Evolutionary conservation across 2,888 invertebrate species (phyloP).

Genomic region (Phania funesta): DNA sequence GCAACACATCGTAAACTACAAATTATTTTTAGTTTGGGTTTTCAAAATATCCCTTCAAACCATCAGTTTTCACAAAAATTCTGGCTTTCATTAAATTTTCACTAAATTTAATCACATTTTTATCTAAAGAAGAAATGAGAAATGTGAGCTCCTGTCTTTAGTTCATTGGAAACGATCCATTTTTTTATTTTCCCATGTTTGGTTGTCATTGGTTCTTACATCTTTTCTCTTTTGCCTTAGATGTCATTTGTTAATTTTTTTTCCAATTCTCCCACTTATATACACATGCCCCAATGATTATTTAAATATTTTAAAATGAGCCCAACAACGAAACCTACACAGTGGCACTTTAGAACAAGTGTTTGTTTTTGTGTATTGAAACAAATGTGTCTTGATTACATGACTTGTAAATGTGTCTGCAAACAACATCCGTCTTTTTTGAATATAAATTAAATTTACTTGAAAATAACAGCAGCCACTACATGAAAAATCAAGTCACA

Average conservation of each 20-base stretch:
- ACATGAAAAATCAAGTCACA: conserved; percentile 13
- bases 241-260: too few relatives aligned
- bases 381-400: conserved; percentile 42
- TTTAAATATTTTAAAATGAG: background rate
- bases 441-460: conserved; percentile 26
- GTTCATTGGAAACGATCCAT: too few relatives aligned
- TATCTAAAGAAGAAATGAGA: too few relatives aligned
- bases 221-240: too few relatives aligned
- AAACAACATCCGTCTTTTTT: conserved; percentile 14
- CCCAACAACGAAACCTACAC: background rate
- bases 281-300: background rate
- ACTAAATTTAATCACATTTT: too few relatives aligned
- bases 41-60: too few relatives aligned
- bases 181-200: too few relatives aligned
- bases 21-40: background rate
- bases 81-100: too few relatives aligned
- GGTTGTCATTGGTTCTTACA: too few relatives aligned
- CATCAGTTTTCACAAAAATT: too few relatives aligned
- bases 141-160: too few relatives aligned
- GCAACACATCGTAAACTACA: conserved; percentile 28
- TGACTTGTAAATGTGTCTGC: conserved; percentile 29
- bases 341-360: background rate
- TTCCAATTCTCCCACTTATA: background rate
- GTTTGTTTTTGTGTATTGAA: background rate
- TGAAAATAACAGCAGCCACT: background rate